Evolutionary conservation across 2,797 vertebrate genomes (phyloP), one percentile per base, ranked within the genome.

Genomic region (Tragelaphus oryx): DNA sequence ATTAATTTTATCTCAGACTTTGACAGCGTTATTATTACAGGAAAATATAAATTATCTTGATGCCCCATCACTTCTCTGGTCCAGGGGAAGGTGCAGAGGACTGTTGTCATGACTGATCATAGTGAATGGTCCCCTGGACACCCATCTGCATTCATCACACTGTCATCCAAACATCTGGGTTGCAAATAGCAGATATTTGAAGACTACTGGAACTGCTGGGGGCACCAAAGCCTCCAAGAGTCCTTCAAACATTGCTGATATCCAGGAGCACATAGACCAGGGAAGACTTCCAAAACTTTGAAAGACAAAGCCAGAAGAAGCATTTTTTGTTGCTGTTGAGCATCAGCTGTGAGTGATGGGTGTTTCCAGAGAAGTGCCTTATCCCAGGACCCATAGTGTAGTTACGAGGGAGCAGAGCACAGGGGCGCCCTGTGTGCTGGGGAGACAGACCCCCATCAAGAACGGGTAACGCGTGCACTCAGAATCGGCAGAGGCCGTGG

Each of bases 381-480:
- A 20, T 52, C 33, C 22, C n/a, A 8, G 57, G 26, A 44, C 54
- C 26, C 16, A 37, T 50, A 16, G 33, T 33, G 37, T 30, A 3
- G 30, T 41, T 59, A 0, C 1, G 54, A 41, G 55, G 52, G 41
- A 55, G 52, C 12, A 54, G 22, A 22, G 46, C 10, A 11, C 26
- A 7, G 13, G 6, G 50, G 50, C 7, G 6, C 78, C 30, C 50
- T 24, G 11, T 37, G 48, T 33, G 18, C 76, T 5, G 3, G 20
- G 76, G 11, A 14, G n/a, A 10, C 0, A 12, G 52, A 1, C 78
- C 78, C 1, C 0, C 52, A 1, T 55, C 13, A 2, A 16, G 22
- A 17, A 2, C 5, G 54, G 78, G 50, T 9, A 4, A 6, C 0
- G 2, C 0, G 1, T 14, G 50, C 9, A 0, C 52, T 26, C 22